Percentiles rank a stretch among this genome's conserved stretches.
These are phyloP conservation scores for Python bivittatus DNA, from an alignment of 2,113 vertebrate genomes.

Conservation along the genomic window DNA sequence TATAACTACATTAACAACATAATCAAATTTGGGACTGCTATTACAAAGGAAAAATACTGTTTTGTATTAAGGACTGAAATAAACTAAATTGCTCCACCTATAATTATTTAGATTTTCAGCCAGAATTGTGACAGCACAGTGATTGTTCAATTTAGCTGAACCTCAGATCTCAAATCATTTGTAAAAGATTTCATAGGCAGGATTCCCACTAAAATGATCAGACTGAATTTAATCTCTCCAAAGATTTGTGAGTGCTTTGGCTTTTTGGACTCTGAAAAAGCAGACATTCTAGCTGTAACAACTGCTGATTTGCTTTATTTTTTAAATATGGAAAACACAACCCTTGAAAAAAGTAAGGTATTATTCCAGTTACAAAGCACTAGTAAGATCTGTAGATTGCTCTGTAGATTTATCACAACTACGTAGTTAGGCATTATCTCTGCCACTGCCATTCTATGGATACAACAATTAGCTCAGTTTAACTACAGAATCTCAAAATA, in stretches of 20 bases:
- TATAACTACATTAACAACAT: background rate
- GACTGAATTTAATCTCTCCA: background rate
- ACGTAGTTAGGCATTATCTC: too few species aligned
- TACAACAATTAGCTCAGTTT: too few species aligned
- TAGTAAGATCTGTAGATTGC: too few species aligned
- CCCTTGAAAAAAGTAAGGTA: too few species aligned
- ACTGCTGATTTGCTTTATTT: background rate
- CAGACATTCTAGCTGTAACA: background rate
- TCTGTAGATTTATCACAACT: too few species aligned
- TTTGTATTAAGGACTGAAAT: background rate
- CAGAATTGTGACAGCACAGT: background rate
- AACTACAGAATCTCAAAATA: too few species aligned
- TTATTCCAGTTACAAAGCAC: too few species aligned
- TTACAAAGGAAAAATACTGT: background rate
- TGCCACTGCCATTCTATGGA: too few species aligned
- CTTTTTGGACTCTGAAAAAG: background rate
- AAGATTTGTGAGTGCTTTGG: background rate
- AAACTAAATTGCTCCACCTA: background rate
- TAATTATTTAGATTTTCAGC: background rate
- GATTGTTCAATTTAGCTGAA: background rate
- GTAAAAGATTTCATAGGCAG: background rate
- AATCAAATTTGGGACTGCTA: background rate
- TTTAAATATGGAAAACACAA: too few species aligned
- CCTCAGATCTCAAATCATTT: background rate
- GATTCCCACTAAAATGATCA: background rate